Conservation (phyloP, 1,140 invertebrate species). For the Zophobas atratus region DNA sequence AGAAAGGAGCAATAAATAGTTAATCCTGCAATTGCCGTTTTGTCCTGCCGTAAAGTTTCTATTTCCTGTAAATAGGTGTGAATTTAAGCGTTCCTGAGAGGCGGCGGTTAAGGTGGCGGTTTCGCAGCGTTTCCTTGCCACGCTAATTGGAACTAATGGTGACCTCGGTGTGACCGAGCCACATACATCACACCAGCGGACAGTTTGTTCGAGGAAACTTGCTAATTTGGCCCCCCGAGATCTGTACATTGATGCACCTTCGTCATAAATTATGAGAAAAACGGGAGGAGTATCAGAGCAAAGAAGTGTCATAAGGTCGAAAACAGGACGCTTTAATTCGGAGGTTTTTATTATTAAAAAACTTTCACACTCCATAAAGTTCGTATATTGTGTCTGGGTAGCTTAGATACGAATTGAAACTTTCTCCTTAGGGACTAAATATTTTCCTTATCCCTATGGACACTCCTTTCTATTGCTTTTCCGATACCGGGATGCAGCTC, state of each 20-base stretch:
- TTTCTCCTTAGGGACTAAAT: slow-evolving; percentile 60
- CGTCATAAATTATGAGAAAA: slow-evolving; percentile 49
- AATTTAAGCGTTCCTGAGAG: slow-evolving; percentile 38
- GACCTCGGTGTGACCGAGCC: slow-evolving; percentile 56
- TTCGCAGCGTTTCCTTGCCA: slow-evolving; percentile 56
- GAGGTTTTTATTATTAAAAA: slow-evolving; percentile 57
- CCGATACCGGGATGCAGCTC: slow-evolving; percentile 52
- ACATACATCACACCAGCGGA: slow-evolving; percentile 59
- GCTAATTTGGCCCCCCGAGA: slow-evolving; percentile 59
- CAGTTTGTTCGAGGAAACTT: slow-evolving; percentile 55
- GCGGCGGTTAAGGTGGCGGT: slow-evolving; percentile 49
- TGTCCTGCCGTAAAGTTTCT: slow-evolving; percentile 10
- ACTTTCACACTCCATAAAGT: slow-evolving; percentile 61
- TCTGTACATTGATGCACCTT: slow-evolving; percentile 47
- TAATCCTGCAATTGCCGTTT: no score
- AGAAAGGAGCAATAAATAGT: no score
- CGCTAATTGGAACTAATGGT: slow-evolving; percentile 61
- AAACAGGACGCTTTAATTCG: slow-evolving; percentile 41
- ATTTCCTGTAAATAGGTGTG: slow-evolving; percentile 22
- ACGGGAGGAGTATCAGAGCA: not conserved
- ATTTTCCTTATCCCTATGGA: slow-evolving; percentile 62
- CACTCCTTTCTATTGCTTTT: slow-evolving; percentile 62
- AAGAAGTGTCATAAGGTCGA: slow-evolving; percentile 14
- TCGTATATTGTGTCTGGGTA: slow-evolving; percentile 58
- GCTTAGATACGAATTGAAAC: slow-evolving; percentile 61